These are phyloP conservation scores for Drosophila murphyi DNA, from an alignment of 1,140 invertebrate species.

Conservation along the genomic window DNA sequence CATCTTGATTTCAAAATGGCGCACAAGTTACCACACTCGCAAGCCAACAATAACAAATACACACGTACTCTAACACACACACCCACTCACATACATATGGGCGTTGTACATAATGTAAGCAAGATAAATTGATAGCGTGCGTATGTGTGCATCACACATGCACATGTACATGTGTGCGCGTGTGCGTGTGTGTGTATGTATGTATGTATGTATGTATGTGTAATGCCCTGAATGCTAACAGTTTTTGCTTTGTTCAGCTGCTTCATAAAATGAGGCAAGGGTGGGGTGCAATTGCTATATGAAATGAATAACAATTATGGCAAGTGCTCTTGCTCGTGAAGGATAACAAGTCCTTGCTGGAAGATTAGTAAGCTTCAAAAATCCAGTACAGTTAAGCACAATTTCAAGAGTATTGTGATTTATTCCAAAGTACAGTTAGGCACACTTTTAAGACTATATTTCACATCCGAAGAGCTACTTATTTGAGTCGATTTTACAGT, in stretches of 20 bases:
- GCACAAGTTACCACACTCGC: slow-evolving; percentile 40
- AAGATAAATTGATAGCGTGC: slow-evolving; percentile 9
- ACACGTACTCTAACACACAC: slow-evolving; percentile 3
- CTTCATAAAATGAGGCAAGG: neutral
- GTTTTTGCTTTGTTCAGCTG: neutral
- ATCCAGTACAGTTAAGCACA: too few species aligned
- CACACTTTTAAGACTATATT: too few species aligned
- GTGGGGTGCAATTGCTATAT: neutral
- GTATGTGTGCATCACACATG: neutral
- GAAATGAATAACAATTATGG: too few species aligned
- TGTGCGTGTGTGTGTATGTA: neutral
- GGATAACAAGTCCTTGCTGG: too few species aligned
- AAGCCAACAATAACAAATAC: slow-evolving; percentile 20
- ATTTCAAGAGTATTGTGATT: too few species aligned
- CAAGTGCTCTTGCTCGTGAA: too few species aligned
- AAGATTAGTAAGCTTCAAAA: too few species aligned
- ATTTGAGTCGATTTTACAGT: too few species aligned
- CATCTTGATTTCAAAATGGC: slow-evolving; percentile 64
- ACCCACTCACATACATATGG: slow-evolving; percentile 20
- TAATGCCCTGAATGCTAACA: neutral
- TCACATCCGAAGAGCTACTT: too few species aligned
- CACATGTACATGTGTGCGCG: neutral
- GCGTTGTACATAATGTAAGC: slow-evolving; percentile 35
- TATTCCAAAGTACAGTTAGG: too few species aligned
- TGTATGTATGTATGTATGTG: neutral